phyloP scores from a whole-genome alignment of 2,888 invertebrate species.

The Ormyrus labotus region DNA sequence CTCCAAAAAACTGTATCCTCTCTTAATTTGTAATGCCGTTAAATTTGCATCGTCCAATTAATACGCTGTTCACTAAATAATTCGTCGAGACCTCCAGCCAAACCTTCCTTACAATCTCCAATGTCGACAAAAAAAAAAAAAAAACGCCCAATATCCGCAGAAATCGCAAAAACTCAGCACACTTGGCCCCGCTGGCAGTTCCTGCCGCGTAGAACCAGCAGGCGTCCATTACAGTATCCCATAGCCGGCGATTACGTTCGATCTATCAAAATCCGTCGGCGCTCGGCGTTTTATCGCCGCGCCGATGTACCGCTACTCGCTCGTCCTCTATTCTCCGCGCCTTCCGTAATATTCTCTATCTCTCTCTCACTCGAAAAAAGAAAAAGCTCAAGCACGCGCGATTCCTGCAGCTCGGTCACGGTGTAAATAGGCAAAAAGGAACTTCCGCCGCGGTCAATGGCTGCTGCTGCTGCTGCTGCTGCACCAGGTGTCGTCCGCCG shows the following conservation, averaged over 20 bases:
- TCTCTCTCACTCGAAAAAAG: neutral
- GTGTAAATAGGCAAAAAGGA: constrained; percentile 50
- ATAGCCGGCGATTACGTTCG: neutral
- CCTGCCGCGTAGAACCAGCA: neutral
- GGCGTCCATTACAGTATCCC: constrained; percentile 10
- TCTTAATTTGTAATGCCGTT: too few species aligned
- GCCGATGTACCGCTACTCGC: constrained; percentile 49
- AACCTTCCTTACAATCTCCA: too few species aligned
- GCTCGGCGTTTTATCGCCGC: constrained; percentile 51
- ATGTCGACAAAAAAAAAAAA: too few species aligned
- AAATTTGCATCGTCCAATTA: too few species aligned
- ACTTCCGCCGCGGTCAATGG: constrained; percentile 29
- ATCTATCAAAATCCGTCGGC: constrained; percentile 39
- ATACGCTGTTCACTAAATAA: too few species aligned
- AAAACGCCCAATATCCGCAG: too few species aligned
- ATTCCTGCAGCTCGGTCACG: constrained; percentile 38
- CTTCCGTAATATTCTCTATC: neutral
- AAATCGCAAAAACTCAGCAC: too few species aligned
- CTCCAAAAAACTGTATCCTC: too few species aligned
- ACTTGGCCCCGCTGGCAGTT: too few species aligned
- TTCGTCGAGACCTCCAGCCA: too few species aligned
- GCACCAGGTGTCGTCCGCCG: constrained; percentile 23
- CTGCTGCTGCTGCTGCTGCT: neutral
- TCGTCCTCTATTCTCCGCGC: neutral
- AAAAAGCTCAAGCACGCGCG: neutral